Evolutionary conservation across 2,113 vertebrate genomes (phyloP).

Genomic region (Oenanthe oenanthe): DNA sequence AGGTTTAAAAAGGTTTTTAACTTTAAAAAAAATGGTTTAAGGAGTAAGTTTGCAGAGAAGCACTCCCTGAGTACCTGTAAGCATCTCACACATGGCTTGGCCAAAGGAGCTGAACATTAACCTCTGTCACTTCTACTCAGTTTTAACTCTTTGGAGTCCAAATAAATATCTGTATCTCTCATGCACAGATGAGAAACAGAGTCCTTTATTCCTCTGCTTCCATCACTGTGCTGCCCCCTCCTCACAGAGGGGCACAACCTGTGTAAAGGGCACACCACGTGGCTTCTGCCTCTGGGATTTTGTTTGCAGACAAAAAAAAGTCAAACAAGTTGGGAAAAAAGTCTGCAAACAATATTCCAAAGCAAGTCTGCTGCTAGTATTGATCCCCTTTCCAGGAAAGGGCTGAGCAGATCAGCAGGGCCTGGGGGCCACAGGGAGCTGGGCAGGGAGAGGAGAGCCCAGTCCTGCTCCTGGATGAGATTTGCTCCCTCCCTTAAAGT

Average conservation of each 20-base stretch:
- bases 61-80: background rate
- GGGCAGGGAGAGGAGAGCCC: background rate
- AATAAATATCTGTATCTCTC: rapidly evolving
- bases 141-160: background rate
- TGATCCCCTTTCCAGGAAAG: background rate
- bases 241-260: background rate
- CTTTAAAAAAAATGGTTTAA: background rate
- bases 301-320: background rate
- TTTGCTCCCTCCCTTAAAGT: background rate
- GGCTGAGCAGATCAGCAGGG: background rate
- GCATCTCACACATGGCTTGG: background rate
- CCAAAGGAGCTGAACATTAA: background rate
- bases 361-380: background rate
- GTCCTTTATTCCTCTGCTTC: background rate
- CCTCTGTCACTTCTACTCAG: background rate
- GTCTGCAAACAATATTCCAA: background rate
- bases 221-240: background rate
- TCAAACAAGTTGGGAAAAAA: background rate
- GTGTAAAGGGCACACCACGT: background rate
- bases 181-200: background rate
- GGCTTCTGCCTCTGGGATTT: background rate
- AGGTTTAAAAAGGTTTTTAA: background rate
- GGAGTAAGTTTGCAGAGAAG: background rate
- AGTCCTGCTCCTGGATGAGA: background rate
- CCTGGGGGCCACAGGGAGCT: background rate